Percentiles rank a stretch among this genome's conserved stretches.
Evolutionary conservation across 1,140 invertebrate species (phyloP).

Genomic region (Xylocopa sonorina): DNA sequence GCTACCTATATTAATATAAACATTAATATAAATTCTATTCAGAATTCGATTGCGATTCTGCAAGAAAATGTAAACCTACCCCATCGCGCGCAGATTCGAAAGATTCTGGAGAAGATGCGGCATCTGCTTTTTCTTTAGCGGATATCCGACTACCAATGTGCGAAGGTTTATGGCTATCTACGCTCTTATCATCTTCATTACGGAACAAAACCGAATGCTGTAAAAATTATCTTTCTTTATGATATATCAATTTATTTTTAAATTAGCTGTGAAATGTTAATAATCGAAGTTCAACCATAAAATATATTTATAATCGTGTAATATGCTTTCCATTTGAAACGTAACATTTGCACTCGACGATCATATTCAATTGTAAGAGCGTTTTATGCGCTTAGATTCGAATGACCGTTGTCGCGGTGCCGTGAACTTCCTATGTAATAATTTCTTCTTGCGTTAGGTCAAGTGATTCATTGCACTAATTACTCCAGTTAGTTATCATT

Average conservation of each 20-base stretch:
- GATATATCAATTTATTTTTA: neutral
- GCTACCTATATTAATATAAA: conserved; percentile 86
- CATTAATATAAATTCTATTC: neutral
- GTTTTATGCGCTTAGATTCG: conserved; percentile 30
- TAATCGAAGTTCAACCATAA: neutral
- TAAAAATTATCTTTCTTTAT: conserved; percentile 17
- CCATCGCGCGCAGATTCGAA: conserved; percentile 97
- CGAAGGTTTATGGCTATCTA: conserved; percentile 79
- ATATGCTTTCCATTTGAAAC: neutral
- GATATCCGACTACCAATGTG: conserved; percentile 75
- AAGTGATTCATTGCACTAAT: conserved; percentile 72
- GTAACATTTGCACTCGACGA: neutral
- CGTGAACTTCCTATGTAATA: conserved; percentile 59
- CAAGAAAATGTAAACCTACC: conserved; percentile 78
- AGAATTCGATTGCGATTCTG: neutral
- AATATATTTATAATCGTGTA: no score
- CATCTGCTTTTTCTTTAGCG: conserved; percentile 76
- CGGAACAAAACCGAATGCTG: conserved; percentile 93
- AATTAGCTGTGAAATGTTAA: neutral
- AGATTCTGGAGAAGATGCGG: conserved; percentile 91
- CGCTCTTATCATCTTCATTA: conserved; percentile 85
- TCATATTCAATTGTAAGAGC: neutral
- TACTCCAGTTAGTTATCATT: conserved; percentile 63
- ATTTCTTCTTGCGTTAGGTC: conserved; percentile 59
- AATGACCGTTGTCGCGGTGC: neutral